Conservation (phyloP, 2,797 vertebrate genomes). For the Borostomias antarcticus region DNA sequence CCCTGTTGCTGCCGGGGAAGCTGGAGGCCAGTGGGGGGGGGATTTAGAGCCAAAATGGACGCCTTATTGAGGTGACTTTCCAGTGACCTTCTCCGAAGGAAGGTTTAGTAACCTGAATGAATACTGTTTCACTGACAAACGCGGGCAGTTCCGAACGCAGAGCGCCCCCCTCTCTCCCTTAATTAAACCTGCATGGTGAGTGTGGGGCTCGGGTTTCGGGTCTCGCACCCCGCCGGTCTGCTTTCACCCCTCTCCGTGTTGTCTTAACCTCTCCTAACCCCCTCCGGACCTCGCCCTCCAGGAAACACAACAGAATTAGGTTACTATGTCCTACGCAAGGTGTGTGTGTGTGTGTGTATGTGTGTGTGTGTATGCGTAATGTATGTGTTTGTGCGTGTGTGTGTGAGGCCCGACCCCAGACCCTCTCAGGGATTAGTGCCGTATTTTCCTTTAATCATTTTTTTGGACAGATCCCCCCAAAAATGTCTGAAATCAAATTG, state of each 20-base stretch:
- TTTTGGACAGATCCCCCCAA: slow-evolving; percentile 62
- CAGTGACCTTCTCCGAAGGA: background rate
- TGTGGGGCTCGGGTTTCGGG: slow-evolving; percentile 58
- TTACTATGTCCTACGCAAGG: slow-evolving; percentile 69
- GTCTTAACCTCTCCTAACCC: slow-evolving; percentile 70
- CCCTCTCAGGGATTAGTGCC: slow-evolving; percentile 73
- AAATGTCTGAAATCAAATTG: slow-evolving; percentile 72
- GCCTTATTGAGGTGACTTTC: background rate
- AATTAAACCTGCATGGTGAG: slow-evolving; percentile 10
- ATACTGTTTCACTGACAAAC: background rate
- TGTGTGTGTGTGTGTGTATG: slow-evolving; percentile 37
- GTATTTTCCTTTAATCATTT: slow-evolving; percentile 78
- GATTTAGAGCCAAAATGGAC: background rate
- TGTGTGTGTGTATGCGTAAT: slow-evolving; percentile 34
- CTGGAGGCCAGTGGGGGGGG: background rate
- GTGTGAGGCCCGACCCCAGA: slow-evolving; percentile 42
- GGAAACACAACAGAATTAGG: slow-evolving; percentile 76
- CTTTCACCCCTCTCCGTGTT: slow-evolving; percentile 70
- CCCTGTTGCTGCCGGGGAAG: background rate
- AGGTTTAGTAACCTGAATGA: background rate
- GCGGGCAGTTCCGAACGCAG: background rate
- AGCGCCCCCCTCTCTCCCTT: background rate
- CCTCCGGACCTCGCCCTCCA: slow-evolving; percentile 66
- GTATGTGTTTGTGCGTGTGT: slow-evolving; percentile 20
- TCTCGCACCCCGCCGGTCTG: slow-evolving; percentile 66